Conservation (phyloP, 2,797 vertebrate genomes). For the Myiotriccus ornatus region DNA sequence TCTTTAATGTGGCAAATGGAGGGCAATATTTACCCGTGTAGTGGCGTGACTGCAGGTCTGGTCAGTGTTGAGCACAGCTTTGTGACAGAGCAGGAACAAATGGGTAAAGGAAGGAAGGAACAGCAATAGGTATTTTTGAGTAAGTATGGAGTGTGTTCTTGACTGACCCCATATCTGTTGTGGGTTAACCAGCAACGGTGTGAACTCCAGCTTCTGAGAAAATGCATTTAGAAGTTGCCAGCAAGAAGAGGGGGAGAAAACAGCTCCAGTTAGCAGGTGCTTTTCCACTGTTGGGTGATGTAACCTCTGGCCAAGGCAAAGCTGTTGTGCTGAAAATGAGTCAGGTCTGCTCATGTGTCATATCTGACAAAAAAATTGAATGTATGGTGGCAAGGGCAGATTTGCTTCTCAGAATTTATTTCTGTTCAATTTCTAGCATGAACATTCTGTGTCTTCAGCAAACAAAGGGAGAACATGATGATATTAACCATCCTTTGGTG, state of each 20-base stretch:
- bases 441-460: background rate
- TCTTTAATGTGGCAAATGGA: background rate
- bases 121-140: background rate
- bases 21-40: rapidly evolving
- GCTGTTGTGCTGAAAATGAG: rapidly evolving
- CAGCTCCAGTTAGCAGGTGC: background rate
- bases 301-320: background rate
- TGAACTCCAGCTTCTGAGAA: background rate
- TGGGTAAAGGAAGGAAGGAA: background rate
- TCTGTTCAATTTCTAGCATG: background rate
- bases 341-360: rapidly evolving
- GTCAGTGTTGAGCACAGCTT: background rate
- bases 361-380: rapidly evolving
- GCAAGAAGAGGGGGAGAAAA: background rate
- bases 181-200: background rate
- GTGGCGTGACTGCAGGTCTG: background rate
- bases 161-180: background rate
- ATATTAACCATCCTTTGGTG: background rate
- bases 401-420: background rate
- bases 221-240: background rate
- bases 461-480: background rate
- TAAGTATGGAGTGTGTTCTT: background rate
- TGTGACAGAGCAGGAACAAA: background rate
- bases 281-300: rapidly evolving
- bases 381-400: background rate